A percentile compares a stretch with the other conserved stretches of the same genome.
Evolutionary conservation across 2,888 invertebrate genomes (phyloP).

Genomic region (Cecidostiba fungosa): DNA sequence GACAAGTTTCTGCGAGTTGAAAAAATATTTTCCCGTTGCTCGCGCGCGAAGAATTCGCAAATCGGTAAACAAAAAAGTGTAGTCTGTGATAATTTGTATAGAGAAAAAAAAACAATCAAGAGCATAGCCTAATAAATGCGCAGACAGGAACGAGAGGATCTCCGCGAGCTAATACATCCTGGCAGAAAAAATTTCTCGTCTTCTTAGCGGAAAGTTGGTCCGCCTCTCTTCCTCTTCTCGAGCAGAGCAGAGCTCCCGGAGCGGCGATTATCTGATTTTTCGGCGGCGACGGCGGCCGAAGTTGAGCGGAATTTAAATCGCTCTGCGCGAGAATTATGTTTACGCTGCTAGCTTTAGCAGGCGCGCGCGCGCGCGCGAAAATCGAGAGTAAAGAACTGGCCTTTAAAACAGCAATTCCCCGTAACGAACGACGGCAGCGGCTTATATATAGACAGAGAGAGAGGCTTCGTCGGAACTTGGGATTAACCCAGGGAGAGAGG

Average conservation of each 20-base stretch:
- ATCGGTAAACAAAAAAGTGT: slow-evolving; percentile 20
- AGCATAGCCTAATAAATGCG: neutral
- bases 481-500: slow-evolving; percentile 64
- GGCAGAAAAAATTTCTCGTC: slow-evolving; percentile 31
- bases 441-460: neutral
- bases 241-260: slow-evolving; percentile 25
- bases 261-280: slow-evolving; percentile 59
- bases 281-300: slow-evolving; percentile 18
- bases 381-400: slow-evolving; percentile 67
- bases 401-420: slow-evolving; percentile 71
- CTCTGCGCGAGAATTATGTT: slow-evolving; percentile 56
- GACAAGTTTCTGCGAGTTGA: slow-evolving; percentile 30
- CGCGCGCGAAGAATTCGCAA: neutral
- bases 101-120: neutral
- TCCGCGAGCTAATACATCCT: slow-evolving; percentile 41
- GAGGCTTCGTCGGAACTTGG: neutral
- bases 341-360: neutral
- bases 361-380: slow-evolving; percentile 29
- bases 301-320: slow-evolving; percentile 55
- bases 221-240: neutral
- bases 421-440: slow-evolving; percentile 73
- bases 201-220: slow-evolving; percentile 5
- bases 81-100: neutral
- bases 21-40: slow-evolving; percentile 37
- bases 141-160: no score